Conservation (phyloP, 2,888 invertebrate species). For the Drosophila flavopinicola region DNA sequence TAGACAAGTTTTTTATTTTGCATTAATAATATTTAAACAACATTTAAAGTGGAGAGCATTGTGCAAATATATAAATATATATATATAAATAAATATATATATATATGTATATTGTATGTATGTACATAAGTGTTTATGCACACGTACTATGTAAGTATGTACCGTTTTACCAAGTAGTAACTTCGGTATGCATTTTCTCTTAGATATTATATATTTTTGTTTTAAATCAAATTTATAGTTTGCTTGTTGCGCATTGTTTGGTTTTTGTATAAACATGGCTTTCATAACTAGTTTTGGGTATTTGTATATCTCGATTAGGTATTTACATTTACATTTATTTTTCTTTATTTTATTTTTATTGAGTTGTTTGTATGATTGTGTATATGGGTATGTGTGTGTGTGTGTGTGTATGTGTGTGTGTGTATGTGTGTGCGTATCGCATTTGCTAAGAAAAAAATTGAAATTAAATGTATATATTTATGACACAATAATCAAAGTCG, state of each 20-base stretch:
- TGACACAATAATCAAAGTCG: slow-evolving; percentile 28
- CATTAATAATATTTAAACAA: slow-evolving; percentile 40
- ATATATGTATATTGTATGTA: slow-evolving; percentile 25
- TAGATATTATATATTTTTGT: neutral
- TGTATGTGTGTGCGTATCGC: slow-evolving; percentile 39
- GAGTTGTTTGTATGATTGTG: slow-evolving; percentile 4
- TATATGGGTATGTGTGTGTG: neutral
- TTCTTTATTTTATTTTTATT: slow-evolving; percentile 11
- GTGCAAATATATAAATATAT: slow-evolving; percentile 17
- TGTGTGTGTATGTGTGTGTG: neutral
- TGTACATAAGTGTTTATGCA: slow-evolving; percentile 17
- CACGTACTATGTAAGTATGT: slow-evolving; percentile 12
- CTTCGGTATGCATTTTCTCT: slow-evolving; percentile 12
- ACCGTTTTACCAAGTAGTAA: slow-evolving; percentile 14
- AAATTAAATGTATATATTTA: slow-evolving; percentile 5
- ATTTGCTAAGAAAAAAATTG: slow-evolving; percentile 49
- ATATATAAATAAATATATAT: no score
- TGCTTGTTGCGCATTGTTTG: slow-evolving; percentile 25
- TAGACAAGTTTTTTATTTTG: slow-evolving; percentile 14
- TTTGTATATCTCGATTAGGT: slow-evolving; percentile 23
- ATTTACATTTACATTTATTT: slow-evolving; percentile 24
- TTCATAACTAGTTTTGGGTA: slow-evolving; percentile 16
- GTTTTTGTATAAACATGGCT: slow-evolving; percentile 24
- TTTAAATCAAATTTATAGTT: slow-evolving; percentile 27
- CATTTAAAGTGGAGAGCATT: slow-evolving; percentile 40